Evolutionary conservation across 2,113 vertebrate genomes (phyloP).

Genomic region (Copsychus sechellarum): DNA sequence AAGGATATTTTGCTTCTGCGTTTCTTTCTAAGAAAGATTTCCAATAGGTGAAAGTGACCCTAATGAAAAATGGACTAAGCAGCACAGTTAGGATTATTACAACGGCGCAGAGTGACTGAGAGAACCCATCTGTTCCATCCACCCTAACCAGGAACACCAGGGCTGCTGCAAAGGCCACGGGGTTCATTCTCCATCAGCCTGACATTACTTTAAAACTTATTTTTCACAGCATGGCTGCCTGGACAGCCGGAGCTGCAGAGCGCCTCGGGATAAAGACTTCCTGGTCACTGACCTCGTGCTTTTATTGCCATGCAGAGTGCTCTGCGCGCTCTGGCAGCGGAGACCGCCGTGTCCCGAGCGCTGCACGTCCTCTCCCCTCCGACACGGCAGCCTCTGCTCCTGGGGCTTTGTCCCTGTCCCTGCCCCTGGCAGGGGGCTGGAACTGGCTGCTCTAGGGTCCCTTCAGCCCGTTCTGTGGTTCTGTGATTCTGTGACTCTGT

Average conservation of each 20-base stretch:
- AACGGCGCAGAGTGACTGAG: not conserved
- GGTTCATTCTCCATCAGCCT: conserved; percentile 28
- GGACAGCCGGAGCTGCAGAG: not conserved
- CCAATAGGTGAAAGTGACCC: conserved; percentile 33
- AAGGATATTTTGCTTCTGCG: not conserved
- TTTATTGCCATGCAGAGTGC: not conserved
- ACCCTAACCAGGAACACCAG: not conserved
- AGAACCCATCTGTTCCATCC: conserved; percentile 41
- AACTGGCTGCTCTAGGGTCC: not conserved
- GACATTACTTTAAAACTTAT: conserved; percentile 27
- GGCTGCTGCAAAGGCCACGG: conserved; percentile 13
- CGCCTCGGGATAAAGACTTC: conserved; percentile 14
- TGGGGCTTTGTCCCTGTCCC: not conserved
- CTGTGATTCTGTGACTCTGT: not conserved
- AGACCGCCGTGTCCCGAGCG: rapidly evolving
- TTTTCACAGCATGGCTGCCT: not conserved
- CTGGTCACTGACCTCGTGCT: conserved; percentile 28
- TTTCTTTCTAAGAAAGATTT: conserved; percentile 22
- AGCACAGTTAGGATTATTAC: conserved; percentile 4
- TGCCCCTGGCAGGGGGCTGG: not conserved
- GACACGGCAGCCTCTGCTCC: rapidly evolving
- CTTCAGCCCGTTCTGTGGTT: not conserved
- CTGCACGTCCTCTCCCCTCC: not conserved
- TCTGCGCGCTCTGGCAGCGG: not conserved
- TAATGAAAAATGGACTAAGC: conserved; percentile 36